These are phyloP conservation scores for Cataglyphis livida DNA, from an alignment of 2,888 invertebrate species.

Conservation along the genomic window DNA sequence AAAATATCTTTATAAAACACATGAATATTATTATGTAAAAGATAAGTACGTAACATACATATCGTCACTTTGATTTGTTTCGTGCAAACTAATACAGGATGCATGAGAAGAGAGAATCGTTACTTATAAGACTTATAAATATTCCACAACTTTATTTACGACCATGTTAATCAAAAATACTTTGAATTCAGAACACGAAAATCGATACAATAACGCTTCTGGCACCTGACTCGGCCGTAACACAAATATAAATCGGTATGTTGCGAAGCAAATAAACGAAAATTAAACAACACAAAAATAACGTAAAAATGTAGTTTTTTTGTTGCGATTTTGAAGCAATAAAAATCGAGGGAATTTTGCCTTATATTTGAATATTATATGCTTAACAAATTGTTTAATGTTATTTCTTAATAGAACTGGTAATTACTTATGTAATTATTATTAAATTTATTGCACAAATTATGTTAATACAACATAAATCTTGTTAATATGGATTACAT, in stretches of 20 bases:
- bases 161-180: conserved; percentile 23
- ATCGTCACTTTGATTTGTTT: conserved; percentile 19
- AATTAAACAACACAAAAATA: conserved; percentile 13
- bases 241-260: conserved; percentile 4
- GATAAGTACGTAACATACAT: conserved; percentile 17
- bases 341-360: not conserved
- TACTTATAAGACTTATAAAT: conserved; percentile 43
- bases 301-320: not conserved
- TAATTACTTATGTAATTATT: not conserved
- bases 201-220: conserved; percentile 20
- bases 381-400: not conserved
- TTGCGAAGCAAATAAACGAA: conserved; percentile 16
- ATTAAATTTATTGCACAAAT: conserved; percentile 15
- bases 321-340: not conserved
- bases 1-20: conserved; percentile 25
- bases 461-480: conserved; percentile 15
- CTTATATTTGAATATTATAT: not conserved
- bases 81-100: not conserved
- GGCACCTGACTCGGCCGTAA: not conserved
- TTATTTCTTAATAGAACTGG: not conserved
- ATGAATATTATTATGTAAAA: not conserved
- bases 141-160: conserved; percentile 38
- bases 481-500: not conserved
- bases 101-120: not conserved
- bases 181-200: conserved; percentile 15